Base-by-base conservation (phyloP, 1,140 invertebrate species). In the Hirudo medicinalis region DNA sequence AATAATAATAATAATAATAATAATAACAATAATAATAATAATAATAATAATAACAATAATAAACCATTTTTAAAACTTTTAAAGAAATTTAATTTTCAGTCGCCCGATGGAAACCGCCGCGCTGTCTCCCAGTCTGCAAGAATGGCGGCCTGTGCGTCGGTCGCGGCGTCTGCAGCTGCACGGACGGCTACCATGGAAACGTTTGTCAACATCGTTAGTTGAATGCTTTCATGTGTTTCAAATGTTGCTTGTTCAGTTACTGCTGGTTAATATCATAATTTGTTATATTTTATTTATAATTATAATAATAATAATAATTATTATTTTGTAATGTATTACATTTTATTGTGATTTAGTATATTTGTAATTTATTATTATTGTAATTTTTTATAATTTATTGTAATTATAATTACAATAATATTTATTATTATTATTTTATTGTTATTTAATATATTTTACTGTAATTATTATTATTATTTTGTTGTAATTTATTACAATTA, bases 191-290 rank as follows among this genome's bases (percentile, higher is more conserved):
- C 72, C 80, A 81, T 70, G 80, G 80, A 53, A 78, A 78, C 13
- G 75, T 76, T 29, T 81, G 80, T 74, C 80, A 81, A 74, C 78
- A 78, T 73, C 73, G 80, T 81, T 73, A 77, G 77, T 76, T 19
- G n/a, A 3, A 0, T 29, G 27, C 32, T 29, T 25, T 71, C 9
- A 54, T 36, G n/a, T 71, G 20, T 66, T 17, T 73, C 54, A 27
- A 55, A n/a, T 32, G 29, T 72, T 70, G 11, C 57, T n/a, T 25
- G 49, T 54, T 36, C n/a, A 15, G 6, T 19, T 43, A 40, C 63
- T 29, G 27, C 63, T 29, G 27, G 17, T 29, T 27, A 54, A 17
- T 40, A 17, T 60, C 0, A 49, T n/a, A 8, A 36, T 17, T 68
- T 75, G 43, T 36, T 72, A 19, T 55, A 17, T 13, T 55, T 49